Evolutionary conservation across 2,888 invertebrate species (phyloP).

Genomic region (Amphipoea oculea): DNA sequence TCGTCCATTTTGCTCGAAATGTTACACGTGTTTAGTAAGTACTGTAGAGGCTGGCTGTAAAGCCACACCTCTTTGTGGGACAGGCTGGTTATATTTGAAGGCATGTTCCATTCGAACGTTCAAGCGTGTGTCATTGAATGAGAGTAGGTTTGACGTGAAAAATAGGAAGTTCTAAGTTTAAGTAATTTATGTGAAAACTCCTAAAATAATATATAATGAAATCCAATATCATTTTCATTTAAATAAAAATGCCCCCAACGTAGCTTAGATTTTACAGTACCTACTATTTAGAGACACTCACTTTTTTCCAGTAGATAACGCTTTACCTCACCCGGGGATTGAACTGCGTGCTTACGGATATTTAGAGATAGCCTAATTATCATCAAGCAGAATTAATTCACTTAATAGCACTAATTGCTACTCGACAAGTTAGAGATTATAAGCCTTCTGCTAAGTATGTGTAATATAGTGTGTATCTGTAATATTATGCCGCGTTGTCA

Average conservation of each 20-base stretch:
- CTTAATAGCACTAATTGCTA: conserved; percentile 20
- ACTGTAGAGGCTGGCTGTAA: too few relatives aligned
- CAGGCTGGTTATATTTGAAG: too few relatives aligned
- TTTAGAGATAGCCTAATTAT: not conserved
- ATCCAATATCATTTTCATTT: too few relatives aligned
- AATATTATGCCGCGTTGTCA: not conserved
- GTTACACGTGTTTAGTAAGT: not conserved
- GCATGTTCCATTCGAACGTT: too few relatives aligned
- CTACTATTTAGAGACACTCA: too few relatives aligned
- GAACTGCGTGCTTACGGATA: not conserved
- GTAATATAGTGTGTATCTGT: not conserved
- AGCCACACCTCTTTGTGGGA: too few relatives aligned
- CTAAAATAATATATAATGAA: too few relatives aligned
- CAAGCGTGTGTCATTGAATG: too few relatives aligned
- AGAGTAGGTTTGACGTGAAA: too few relatives aligned
- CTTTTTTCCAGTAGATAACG: not conserved
- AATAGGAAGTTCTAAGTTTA: too few relatives aligned
- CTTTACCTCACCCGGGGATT: not conserved
- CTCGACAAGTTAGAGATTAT: conserved; percentile 13
- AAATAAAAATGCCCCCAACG: too few relatives aligned
- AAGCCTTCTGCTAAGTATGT: conserved; percentile 3
- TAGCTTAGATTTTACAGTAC: not conserved
- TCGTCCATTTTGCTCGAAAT: not conserved
- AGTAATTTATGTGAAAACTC: too few relatives aligned
- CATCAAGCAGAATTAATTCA: not conserved